Conservation (phyloP, 2,888 invertebrate genomes). For the Rhabditophanes sp. region DNA sequence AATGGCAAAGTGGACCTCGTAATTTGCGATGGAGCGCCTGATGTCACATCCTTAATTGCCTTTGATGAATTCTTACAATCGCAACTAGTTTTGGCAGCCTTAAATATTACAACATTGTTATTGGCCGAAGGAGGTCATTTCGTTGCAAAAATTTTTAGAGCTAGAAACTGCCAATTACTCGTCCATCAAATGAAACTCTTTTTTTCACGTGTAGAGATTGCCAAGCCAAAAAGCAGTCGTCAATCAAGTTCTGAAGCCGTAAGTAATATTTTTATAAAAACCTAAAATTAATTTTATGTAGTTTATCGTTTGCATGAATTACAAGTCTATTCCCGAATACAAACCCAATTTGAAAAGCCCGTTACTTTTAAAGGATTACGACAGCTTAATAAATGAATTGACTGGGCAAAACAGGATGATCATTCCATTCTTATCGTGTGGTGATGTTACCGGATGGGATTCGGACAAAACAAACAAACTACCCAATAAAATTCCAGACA, state of each 20-base stretch:
- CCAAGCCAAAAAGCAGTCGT: constrained; percentile 84
- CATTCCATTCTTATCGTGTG: no score
- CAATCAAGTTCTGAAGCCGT: constrained; percentile 95
- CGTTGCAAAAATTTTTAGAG: constrained; percentile 89
- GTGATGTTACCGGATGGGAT: no score
- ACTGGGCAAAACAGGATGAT: no score
- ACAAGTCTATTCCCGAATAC: constrained; percentile 67
- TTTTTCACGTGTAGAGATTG: constrained; percentile 70
- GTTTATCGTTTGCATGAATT: constrained; percentile 82
- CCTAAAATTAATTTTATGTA: no score
- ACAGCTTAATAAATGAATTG: no score
- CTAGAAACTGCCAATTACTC: constrained; percentile 70
- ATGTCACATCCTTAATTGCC: no score
- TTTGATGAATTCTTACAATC: constrained; percentile 95
- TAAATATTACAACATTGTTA: constrained; percentile 86
- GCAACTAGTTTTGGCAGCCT: constrained; percentile 77
- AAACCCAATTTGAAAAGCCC: constrained; percentile 70
- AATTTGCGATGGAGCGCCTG: constrained; percentile 95
- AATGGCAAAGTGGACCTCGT: constrained; percentile 54
- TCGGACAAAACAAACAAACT: no score
- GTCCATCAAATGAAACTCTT: constrained; percentile 76
- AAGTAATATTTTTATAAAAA: no score
- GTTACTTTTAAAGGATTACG: no score
- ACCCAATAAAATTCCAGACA: no score
- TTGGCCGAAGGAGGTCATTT: constrained; percentile 70